phyloP scores from a whole-genome alignment of 2,797 vertebrate species.

The Gadopsis bispinosus region DNA sequence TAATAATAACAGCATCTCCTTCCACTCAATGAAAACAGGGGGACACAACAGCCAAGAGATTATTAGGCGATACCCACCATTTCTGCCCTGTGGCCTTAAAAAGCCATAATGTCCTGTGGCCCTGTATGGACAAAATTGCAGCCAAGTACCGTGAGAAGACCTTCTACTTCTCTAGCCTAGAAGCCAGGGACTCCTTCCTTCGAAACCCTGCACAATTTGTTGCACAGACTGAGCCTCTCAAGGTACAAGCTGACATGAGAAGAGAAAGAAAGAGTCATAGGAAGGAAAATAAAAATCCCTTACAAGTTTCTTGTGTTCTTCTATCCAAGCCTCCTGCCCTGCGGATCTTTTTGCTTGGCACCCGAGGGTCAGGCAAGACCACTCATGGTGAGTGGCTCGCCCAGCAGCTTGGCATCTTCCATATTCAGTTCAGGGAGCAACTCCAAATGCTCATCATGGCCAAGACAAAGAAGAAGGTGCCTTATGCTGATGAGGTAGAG shows the following conservation, averaged over 20 bases:
- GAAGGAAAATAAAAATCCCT: neutral
- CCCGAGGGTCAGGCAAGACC: constrained; percentile 91
- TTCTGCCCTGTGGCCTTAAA: constrained; percentile 94
- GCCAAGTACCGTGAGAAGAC: constrained; percentile 91
- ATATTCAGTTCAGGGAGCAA: constrained; percentile 93
- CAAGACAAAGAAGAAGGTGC: constrained; percentile 87
- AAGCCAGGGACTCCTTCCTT: constrained; percentile 89
- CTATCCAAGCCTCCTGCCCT: constrained; percentile 89
- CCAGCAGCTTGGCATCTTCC: constrained; percentile 90
- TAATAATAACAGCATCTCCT: constrained; percentile 1
- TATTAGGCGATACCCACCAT: constrained; percentile 90
- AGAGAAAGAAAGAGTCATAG: neutral
- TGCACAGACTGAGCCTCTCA: constrained; percentile 84
- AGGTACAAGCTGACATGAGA: constrained; percentile 81
- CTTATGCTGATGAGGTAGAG: constrained; percentile 83
- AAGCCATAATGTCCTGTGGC: constrained; percentile 86
- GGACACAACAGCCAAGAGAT: constrained; percentile 79
- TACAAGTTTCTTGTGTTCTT: constrained; percentile 4
- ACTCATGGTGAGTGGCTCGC: constrained; percentile 87
- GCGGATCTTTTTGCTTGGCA: constrained; percentile 89
- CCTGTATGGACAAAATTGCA: constrained; percentile 83
- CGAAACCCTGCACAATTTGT: constrained; percentile 87
- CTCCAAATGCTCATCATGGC: constrained; percentile 90
- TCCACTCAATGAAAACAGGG: constrained; percentile 78
- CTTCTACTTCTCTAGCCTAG: constrained; percentile 89